These are phyloP conservation scores for Synchiropus splendidus DNA, from an alignment of 2,113 vertebrate species.

Conservation along the genomic window DNA sequence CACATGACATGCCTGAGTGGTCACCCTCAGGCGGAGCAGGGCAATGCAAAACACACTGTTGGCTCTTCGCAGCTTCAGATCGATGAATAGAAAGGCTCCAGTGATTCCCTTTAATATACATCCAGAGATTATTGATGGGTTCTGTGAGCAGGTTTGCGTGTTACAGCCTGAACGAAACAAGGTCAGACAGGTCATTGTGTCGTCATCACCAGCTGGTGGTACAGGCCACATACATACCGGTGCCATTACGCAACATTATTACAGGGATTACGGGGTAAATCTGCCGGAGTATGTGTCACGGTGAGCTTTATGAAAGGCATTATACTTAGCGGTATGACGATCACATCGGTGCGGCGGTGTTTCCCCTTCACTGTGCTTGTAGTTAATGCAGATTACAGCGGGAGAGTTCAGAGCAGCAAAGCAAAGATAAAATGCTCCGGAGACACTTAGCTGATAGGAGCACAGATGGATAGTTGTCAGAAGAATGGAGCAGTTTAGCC, in stretches of 20 bases:
- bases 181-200: slow-evolving; percentile 5
- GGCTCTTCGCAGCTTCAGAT: no score
- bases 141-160: neutral
- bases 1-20: no score
- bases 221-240: slow-evolving; percentile 5
- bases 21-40: no score
- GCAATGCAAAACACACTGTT: no score
- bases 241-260: slow-evolving; percentile 21
- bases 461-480: no score
- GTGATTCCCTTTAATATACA: no score
- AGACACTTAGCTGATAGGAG: no score
- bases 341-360: no score
- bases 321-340: neutral
- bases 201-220: slow-evolving; percentile 29
- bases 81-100: no score
- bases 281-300: slow-evolving; percentile 6
- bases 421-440: no score
- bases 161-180: neutral
- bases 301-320: slow-evolving; percentile 12
- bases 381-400: slow-evolving; percentile 15
- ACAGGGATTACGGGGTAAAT: slow-evolving; percentile 24
- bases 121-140: no score
- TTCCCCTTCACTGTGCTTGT: neutral
- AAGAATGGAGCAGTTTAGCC: no score
- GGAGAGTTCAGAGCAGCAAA: neutral